Percentiles rank a stretch among this genome's conserved stretches.
These are phyloP conservation scores for Serranus cabrilla DNA, from an alignment of 2,797 vertebrate genomes.

Conservation along the genomic window DNA sequence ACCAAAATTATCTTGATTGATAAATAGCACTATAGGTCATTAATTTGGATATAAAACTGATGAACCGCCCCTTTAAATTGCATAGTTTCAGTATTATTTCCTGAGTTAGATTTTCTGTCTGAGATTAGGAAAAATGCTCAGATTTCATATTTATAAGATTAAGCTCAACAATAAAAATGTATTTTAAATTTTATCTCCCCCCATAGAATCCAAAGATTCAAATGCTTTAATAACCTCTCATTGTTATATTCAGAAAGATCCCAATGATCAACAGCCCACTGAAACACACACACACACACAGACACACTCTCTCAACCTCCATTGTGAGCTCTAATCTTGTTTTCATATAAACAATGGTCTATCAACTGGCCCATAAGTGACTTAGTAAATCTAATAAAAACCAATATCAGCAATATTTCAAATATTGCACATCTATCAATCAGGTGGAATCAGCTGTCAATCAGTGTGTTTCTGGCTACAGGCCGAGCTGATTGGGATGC, in stretches of 20 bases:
- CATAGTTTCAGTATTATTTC: background rate
- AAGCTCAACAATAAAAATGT: background rate
- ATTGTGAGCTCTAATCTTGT: slow-evolving; percentile 26
- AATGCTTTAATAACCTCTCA: slow-evolving; percentile 15
- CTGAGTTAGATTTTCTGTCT: background rate
- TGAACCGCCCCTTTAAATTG: background rate
- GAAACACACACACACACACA: slow-evolving; percentile 9
- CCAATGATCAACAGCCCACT: slow-evolving; percentile 15
- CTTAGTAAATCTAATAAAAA: slow-evolving; percentile 28
- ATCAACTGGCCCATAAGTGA: slow-evolving; percentile 11
- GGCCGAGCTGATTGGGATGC: slow-evolving; percentile 74
- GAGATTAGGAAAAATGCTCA: background rate
- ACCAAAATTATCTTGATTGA: too few relatives aligned
- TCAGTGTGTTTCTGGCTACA: slow-evolving; percentile 46
- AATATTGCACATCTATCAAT: slow-evolving; percentile 47
- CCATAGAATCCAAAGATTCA: background rate
- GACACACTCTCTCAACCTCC: background rate
- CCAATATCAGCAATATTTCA: slow-evolving; percentile 47
- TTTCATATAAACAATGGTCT: slow-evolving; percentile 22
- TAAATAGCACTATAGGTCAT: too few relatives aligned
- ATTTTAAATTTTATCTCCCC: background rate
- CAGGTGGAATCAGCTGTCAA: slow-evolving; percentile 51
- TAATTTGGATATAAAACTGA: too few relatives aligned
- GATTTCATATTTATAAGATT: background rate
- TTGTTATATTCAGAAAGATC: slow-evolving; percentile 12